Conservation (phyloP, 2,797 vertebrate genomes). For the Megalops cyprinoides region DNA sequence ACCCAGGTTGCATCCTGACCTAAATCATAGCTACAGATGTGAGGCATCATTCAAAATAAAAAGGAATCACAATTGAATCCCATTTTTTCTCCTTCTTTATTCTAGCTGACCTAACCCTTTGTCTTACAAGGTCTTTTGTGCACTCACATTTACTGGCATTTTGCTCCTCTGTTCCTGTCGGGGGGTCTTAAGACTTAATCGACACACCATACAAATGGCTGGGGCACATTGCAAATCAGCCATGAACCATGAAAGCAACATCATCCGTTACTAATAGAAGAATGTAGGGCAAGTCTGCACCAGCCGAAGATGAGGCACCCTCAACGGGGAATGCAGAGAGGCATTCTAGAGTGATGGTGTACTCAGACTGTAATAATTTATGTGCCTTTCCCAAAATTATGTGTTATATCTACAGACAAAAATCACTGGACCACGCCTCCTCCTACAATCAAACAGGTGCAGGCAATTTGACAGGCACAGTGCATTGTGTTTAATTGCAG, state of each 20-base stretch:
- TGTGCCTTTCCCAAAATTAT: neutral
- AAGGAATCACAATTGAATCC: neutral
- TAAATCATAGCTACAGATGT: neutral
- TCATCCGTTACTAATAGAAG: constrained; percentile 2
- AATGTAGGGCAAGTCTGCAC: neutral
- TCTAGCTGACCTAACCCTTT: neutral
- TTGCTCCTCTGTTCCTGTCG: neutral
- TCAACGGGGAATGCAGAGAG: neutral
- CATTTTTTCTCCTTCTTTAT: neutral
- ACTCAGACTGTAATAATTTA: neutral
- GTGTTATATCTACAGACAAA: neutral
- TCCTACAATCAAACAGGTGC: neutral
- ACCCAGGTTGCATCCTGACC: too few relatives aligned
- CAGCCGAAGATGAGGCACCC: neutral
- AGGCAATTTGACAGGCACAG: neutral
- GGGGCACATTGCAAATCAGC: neutral
- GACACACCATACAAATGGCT: neutral
- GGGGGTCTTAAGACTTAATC: neutral
- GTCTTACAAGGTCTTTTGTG: neutral
- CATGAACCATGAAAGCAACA: neutral
- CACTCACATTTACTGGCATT: neutral
- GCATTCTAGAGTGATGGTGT: neutral
- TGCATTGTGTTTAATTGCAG: neutral
- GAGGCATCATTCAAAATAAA: neutral
- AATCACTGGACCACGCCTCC: neutral